phyloP scores from a whole-genome alignment of 2,113 vertebrate species.

The Sorex araneus region DNA sequence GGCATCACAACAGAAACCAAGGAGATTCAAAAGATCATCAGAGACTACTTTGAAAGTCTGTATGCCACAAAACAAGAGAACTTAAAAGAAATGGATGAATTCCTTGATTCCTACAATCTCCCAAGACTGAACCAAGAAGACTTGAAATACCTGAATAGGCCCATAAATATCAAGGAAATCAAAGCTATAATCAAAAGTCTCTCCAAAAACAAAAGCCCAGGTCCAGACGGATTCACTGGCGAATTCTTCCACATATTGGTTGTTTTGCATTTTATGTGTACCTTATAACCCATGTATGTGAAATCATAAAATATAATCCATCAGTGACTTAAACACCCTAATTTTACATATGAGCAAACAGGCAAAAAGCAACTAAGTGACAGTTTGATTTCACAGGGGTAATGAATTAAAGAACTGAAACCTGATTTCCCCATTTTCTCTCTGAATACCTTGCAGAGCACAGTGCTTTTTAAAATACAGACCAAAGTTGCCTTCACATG shows the following conservation, averaged over 20 bases:
- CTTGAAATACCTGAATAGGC: too few relatives aligned
- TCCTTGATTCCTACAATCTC: too few relatives aligned
- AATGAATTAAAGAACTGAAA: not conserved
- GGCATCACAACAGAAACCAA: too few relatives aligned
- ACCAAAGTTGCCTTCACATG: not conserved
- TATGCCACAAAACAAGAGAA: too few relatives aligned
- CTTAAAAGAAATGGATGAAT: too few relatives aligned
- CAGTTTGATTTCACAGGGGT: not conserved
- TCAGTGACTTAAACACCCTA: not conserved
- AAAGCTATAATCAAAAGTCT: too few relatives aligned
- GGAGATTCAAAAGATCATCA: too few relatives aligned
- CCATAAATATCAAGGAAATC: too few relatives aligned
- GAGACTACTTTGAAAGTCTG: too few relatives aligned
- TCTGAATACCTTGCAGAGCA: not conserved
- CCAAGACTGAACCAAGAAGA: too few relatives aligned
- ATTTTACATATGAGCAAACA: conserved; percentile 16
- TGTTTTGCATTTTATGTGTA: conserved; percentile 85
- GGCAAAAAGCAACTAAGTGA: not conserved
- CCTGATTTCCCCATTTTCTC: not conserved
- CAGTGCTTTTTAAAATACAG: not conserved
- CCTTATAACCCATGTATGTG: not conserved
- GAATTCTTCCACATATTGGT: not conserved
- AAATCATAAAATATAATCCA: not conserved
- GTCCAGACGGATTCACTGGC: too few relatives aligned
- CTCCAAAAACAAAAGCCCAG: too few relatives aligned